Conservation (phyloP, 2,797 vertebrate genomes). For the Chromobotia macracanthus region DNA sequence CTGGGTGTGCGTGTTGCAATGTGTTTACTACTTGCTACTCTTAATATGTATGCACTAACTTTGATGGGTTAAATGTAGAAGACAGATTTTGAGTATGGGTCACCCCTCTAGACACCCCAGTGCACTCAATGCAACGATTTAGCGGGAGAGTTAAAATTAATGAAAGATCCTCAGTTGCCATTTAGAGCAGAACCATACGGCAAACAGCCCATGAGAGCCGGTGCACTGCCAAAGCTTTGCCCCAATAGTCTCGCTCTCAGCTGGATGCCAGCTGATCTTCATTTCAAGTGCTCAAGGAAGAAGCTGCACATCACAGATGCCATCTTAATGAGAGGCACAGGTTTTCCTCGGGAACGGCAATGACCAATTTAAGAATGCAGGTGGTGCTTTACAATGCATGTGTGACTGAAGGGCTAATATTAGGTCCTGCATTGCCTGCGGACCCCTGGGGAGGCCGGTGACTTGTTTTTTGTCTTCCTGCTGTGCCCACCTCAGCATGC, state of each 20-base stretch:
- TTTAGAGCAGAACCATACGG: constrained; percentile 27
- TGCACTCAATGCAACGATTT: constrained; percentile 14
- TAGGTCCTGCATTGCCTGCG: constrained; percentile 43
- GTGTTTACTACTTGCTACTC: too few relatives aligned
- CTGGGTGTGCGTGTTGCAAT: too few relatives aligned
- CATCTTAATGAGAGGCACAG: constrained; percentile 18
- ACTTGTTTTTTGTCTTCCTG: constrained; percentile 54
- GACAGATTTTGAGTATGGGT: too few relatives aligned
- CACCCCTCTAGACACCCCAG: background rate
- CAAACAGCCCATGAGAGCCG: constrained; percentile 30
- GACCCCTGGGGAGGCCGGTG: constrained; percentile 46
- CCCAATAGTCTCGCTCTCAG: constrained; percentile 37
- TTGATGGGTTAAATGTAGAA: too few relatives aligned
- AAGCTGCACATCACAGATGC: constrained; percentile 23
- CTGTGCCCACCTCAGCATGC: constrained; percentile 47
- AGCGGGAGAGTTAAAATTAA: constrained; percentile 13
- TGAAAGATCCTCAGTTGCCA: constrained; percentile 28
- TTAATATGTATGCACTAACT: too few relatives aligned
- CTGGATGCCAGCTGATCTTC: constrained; percentile 46
- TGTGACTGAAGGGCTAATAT: constrained; percentile 54
- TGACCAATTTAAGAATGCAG: constrained; percentile 11
- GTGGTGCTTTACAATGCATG: constrained; percentile 3
- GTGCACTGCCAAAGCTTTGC: constrained; percentile 20
- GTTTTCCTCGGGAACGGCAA: constrained; percentile 13
- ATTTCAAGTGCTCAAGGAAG: constrained; percentile 40